A percentile compares a stretch with the other conserved stretches of the same genome.
These are phyloP conservation scores for Onychomys arenicola DNA, from an alignment of 2,797 vertebrate species.

Conservation along the genomic window DNA sequence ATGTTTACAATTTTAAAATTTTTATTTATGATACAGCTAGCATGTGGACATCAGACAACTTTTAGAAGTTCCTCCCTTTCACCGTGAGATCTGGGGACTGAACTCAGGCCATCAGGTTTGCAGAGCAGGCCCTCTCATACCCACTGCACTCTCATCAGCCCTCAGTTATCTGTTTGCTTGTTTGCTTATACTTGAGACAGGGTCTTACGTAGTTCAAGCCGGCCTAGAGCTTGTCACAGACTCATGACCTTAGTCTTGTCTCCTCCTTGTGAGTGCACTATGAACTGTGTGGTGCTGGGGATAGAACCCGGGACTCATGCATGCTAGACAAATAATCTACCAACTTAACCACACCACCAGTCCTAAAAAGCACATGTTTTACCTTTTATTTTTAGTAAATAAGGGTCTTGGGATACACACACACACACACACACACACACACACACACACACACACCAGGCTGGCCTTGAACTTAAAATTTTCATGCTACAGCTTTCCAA, in stretches of 20 bases:
- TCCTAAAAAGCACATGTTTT: background rate
- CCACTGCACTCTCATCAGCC: too few relatives aligned
- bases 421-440: background rate
- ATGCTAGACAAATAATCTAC: background rate
- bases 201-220: background rate
- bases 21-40: background rate
- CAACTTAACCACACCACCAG: background rate
- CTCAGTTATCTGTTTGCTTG: background rate
- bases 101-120: background rate
- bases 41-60: fast-evolving
- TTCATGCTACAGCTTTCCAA: background rate
- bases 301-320: background rate
- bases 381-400: background rate
- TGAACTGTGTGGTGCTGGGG: background rate
- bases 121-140: background rate
- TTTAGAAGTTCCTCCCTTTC: background rate
- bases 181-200: background rate
- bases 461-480: background rate
- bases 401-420: background rate
- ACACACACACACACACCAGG: background rate
- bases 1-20: background rate
- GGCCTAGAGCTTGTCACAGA: background rate
- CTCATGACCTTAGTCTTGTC: background rate
- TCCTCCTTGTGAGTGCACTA: background rate
- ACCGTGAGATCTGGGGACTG: too few relatives aligned